Conservation (phyloP, 2,797 vertebrate genomes). For the Alectoris magna region DNA sequence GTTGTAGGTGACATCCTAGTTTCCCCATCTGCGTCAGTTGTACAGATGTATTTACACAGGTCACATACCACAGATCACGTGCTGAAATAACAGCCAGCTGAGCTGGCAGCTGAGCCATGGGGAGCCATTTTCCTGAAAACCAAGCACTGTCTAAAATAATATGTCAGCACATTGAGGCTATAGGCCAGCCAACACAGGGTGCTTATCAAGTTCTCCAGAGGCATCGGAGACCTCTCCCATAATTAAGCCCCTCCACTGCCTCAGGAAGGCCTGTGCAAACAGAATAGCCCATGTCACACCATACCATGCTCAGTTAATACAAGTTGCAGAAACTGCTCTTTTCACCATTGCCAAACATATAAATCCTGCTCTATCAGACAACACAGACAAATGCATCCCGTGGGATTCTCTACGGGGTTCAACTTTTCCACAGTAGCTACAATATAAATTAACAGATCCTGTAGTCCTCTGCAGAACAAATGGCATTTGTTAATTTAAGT, state of each 20-base stretch:
- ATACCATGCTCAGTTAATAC: background rate
- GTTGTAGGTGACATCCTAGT: constrained; percentile 50
- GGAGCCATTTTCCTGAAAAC: background rate
- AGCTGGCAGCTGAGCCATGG: constrained; percentile 25
- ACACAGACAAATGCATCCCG: background rate
- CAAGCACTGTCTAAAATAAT: background rate
- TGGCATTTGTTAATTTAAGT: background rate
- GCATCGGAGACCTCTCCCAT: background rate
- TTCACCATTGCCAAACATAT: background rate
- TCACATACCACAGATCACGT: constrained; percentile 50
- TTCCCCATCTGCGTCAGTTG: constrained; percentile 32
- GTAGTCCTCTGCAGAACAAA: background rate
- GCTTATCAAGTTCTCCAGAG: background rate
- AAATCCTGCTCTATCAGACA: background rate
- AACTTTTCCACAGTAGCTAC: background rate
- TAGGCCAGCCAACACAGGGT: background rate
- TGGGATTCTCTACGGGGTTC: background rate
- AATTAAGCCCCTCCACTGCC: background rate
- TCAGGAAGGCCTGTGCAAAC: background rate
- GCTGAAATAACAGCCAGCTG: constrained; percentile 2
- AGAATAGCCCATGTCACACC: background rate
- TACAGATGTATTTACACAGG: constrained; percentile 47
- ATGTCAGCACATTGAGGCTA: background rate
- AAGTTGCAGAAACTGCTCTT: background rate
- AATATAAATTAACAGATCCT: background rate